Evolutionary conservation across 2,113 vertebrate genomes (phyloP), one percentile per base, ranked within the genome.

Genomic region (Brienomyrus longianalis): DNA sequence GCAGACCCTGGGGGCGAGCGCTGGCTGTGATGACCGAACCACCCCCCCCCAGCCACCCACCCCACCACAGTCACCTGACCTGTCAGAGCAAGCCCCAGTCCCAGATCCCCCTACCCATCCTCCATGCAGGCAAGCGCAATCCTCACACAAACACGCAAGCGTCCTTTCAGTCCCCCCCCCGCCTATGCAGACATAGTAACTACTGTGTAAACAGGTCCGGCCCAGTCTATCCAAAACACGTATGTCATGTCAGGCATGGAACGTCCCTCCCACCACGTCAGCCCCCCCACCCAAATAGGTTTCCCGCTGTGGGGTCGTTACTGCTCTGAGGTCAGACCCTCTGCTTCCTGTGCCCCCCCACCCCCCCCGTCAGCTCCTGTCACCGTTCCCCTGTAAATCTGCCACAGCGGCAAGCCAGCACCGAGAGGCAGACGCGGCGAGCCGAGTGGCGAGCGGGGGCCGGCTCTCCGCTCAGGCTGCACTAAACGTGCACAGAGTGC

Each of bases 401-500:
- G 96, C 97, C 96, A 97, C 96, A 96, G 96, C 96, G 96, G 93
- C 93, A 94, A 96, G 93, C 95, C 93, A 94, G 95, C 94, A 94
- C 93, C 94, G 93, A 93, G 96, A 95, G 95, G 96, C 21, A 59
- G 56, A n/a, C 21, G 21, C 2, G 21, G 56, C 56, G 21, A 59
- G 56, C 56, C 95, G 95, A 96, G 95, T 45, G 35, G 47, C 9
- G 21, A 77, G 66, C 21, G 96, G 94, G 95, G 96, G 96, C 96
- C 95, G 94, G 96, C 96, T 97, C 96, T 97, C 95, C 94, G 96
- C 95, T 96, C 95, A 93, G 97, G 96, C 97, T 96, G 96, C 96
- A 96, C 96, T 96, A 97, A 97, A 96, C 96, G 96, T 97, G 96
- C 96, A 92, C 95, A 96, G 97, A 97, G 97, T 97, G 96, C 96